Evolutionary conservation across 30 jellyfish, hydroid and myxozoan species (phyloP).

Genomic region (Sanderia malayensis): DNA sequence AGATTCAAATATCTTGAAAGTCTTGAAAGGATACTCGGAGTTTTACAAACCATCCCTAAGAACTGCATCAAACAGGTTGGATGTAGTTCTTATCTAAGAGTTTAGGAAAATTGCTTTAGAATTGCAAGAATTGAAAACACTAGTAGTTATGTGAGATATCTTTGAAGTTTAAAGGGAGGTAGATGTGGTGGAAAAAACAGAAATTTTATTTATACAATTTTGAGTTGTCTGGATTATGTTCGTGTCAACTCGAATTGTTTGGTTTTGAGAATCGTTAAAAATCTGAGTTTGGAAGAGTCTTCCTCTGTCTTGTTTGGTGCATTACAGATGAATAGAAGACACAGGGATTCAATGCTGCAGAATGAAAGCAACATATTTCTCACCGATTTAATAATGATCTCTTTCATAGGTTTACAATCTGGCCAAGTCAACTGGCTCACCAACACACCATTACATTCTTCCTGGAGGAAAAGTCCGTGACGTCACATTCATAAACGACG

Average conservation of each 20-base stretch:
- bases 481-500: conserved; percentile 71
- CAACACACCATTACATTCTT: conserved; percentile 63
- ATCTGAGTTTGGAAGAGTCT: too few relatives aligned
- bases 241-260: neutral
- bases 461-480: conserved; percentile 92
- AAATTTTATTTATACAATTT: too few relatives aligned
- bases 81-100: too few relatives aligned
- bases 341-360: neutral
- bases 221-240: neutral
- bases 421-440: conserved; percentile 48
- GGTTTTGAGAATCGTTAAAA: neutral
- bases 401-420: conserved; percentile 67
- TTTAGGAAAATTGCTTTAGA: too few relatives aligned
- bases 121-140: too few relatives aligned
- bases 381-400: too few relatives aligned
- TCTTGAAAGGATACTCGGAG: neutral
- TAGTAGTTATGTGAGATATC: too few relatives aligned
- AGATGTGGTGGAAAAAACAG: too few relatives aligned
- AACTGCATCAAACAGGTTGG: too few relatives aligned
- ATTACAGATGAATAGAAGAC: neutral
- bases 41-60: too few relatives aligned
- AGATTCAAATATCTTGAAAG: neutral
- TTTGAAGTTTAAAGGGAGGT: too few relatives aligned
- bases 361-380: too few relatives aligned
- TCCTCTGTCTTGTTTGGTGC: neutral